Conservation (phyloP, 2,113 vertebrate species). For the Neopipo cinnamomea region DNA sequence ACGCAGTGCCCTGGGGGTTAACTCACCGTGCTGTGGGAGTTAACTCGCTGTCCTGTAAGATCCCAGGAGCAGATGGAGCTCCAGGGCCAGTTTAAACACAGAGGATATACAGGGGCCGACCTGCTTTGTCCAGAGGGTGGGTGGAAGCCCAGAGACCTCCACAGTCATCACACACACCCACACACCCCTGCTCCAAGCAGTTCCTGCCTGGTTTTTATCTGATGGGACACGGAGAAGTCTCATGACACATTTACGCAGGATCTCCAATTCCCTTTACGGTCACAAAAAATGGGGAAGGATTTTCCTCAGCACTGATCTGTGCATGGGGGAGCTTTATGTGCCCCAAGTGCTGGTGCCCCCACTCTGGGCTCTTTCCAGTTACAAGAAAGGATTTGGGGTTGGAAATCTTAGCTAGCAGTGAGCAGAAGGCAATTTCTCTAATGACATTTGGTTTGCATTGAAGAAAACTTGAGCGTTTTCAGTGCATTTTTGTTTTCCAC, state of each 20-base stretch:
- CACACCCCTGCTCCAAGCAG: background rate
- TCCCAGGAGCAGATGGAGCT: background rate
- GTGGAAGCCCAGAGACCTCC: background rate
- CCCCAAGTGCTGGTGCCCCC: no score
- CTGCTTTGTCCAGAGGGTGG: rapidly evolving
- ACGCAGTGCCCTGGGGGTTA: background rate
- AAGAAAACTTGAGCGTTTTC: background rate
- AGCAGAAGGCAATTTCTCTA: background rate
- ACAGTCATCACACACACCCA: background rate
- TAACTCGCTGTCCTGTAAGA: background rate
- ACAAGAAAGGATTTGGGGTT: background rate
- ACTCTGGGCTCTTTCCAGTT: background rate
- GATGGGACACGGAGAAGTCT: background rate
- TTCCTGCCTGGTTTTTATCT: background rate
- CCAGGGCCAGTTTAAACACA: background rate
- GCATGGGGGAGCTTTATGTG: background rate
- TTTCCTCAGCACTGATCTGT: background rate
- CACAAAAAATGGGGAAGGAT: background rate
- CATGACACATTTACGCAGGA: background rate
- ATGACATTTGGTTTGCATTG: background rate
- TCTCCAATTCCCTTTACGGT: background rate
- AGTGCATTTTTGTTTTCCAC: background rate
- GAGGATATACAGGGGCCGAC: background rate
- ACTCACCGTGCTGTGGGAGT: background rate
- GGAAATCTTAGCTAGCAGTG: background rate